These are phyloP conservation scores for Clarias pachynema DNA, from an alignment of 2,797 vertebrate genomes.

Conservation along the genomic window DNA sequence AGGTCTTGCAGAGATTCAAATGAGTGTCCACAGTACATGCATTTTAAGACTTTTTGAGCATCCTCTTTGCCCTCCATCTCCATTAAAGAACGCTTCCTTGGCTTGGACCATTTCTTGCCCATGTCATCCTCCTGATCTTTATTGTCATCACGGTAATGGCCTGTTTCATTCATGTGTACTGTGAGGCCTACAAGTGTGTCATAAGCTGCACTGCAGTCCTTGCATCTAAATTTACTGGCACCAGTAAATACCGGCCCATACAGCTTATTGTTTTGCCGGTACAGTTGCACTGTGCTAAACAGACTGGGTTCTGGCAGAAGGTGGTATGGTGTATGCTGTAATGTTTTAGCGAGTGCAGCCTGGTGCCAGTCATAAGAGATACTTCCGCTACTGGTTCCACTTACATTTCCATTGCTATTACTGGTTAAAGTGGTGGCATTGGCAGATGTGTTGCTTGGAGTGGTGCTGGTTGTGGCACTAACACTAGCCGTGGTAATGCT, in stretches of 20 bases:
- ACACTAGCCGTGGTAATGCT: slow-evolving; percentile 68
- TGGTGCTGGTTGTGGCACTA: slow-evolving; percentile 55
- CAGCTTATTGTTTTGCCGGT: slow-evolving; percentile 96
- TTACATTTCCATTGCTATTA: slow-evolving; percentile 67
- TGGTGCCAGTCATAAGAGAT: slow-evolving; percentile 85
- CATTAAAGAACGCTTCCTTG: slow-evolving; percentile 93
- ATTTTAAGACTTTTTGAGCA: slow-evolving; percentile 97
- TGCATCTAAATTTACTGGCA: slow-evolving; percentile 97
- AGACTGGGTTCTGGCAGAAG: slow-evolving; percentile 96
- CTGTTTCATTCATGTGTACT: slow-evolving; percentile 98
- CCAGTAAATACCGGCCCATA: slow-evolving; percentile 97
- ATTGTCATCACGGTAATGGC: slow-evolving; percentile 98
- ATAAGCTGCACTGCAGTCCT: slow-evolving; percentile 96
- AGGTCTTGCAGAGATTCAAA: slow-evolving; percentile 98
- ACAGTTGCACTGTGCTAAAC: slow-evolving; percentile 97
- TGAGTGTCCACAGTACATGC: slow-evolving; percentile 98
- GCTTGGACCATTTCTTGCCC: slow-evolving; percentile 94
- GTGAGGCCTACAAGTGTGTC: slow-evolving; percentile 97
- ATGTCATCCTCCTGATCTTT: slow-evolving; percentile 91
- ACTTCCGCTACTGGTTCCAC: slow-evolving; percentile 72
- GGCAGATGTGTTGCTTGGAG: slow-evolving; percentile 57
- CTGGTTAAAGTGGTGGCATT: slow-evolving; percentile 68
- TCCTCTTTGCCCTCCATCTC: slow-evolving; percentile 99
- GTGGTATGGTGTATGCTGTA: slow-evolving; percentile 92
- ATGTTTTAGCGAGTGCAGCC: slow-evolving; percentile 93